phyloP scores from a whole-genome alignment of 2,113 vertebrate species.

The Sorex fumeus region DNA sequence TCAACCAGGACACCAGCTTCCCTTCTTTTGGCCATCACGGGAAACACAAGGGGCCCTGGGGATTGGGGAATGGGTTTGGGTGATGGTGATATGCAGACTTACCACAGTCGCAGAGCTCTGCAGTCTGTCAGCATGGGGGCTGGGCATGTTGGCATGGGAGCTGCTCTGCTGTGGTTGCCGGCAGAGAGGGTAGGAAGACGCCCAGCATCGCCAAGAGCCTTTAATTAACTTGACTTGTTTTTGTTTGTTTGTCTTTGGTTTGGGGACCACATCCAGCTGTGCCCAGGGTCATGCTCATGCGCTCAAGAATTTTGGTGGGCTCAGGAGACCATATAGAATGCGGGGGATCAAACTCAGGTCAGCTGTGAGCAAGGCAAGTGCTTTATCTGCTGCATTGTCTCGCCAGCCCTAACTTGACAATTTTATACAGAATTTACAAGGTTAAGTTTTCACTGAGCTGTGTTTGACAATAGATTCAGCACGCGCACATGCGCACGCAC shows the following conservation, averaged over 20 bases:
- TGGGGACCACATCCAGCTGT: too few species aligned
- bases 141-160: background rate
- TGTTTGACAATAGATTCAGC: slow-evolving; percentile 9
- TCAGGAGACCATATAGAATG: too few species aligned
- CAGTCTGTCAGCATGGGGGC: too few species aligned
- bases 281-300: too few species aligned
- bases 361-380: too few species aligned
- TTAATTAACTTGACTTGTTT: background rate
- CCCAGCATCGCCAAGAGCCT: background rate
- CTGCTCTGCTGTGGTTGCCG: background rate
- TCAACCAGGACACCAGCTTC: background rate
- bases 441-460: background rate
- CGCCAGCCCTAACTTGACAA: background rate
- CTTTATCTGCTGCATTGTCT: too few species aligned
- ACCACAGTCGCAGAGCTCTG: background rate
- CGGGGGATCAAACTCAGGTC: too few species aligned
- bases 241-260: too few species aligned
- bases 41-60: background rate
- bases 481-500: background rate
- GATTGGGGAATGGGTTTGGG: background rate
- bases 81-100: background rate
- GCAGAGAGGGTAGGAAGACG: background rate
- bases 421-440: background rate
- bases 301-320: too few species aligned
- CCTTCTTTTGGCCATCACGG: background rate